Conservation (phyloP, 2,888 invertebrate species). For the Leistus spinibarbis region DNA sequence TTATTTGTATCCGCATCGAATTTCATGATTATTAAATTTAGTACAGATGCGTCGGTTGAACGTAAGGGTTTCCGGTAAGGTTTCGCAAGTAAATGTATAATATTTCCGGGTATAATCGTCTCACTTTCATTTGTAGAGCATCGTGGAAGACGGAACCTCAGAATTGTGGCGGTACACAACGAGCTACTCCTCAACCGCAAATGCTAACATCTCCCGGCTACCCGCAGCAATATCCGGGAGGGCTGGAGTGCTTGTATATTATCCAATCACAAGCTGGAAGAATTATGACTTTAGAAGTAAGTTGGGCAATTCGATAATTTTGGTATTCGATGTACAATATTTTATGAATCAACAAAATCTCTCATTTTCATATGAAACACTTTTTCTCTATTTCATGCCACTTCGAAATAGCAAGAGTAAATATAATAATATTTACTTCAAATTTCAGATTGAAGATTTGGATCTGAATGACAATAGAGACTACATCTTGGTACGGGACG, state of each 20-base stretch:
- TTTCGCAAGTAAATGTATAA: neutral
- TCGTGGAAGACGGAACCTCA: constrained; percentile 96
- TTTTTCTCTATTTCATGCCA: neutral
- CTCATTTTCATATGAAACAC: neutral
- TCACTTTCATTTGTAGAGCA: constrained; percentile 60
- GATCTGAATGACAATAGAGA: constrained; percentile 84
- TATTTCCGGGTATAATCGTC: neutral
- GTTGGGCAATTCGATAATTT: constrained; percentile 14
- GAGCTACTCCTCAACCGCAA: constrained; percentile 89
- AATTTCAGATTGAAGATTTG: constrained; percentile 69
- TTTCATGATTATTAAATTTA: constrained; percentile 97
- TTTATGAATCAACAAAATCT: neutral
- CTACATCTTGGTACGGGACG: constrained; percentile 88
- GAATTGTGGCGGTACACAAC: constrained; percentile 84
- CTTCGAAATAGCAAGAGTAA: too few relatives aligned
- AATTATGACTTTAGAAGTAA: constrained; percentile 86
- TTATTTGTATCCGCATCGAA: constrained; percentile 94
- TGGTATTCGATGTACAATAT: too few relatives aligned
- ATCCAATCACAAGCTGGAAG: constrained; percentile 89
- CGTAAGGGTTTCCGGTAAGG: constrained; percentile 81
- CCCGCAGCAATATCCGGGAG: constrained; percentile 92
- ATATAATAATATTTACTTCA: too few relatives aligned
- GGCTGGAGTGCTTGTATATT: constrained; percentile 93
- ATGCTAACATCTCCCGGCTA: constrained; percentile 89
- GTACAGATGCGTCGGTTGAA: constrained; percentile 92